Base-by-base conservation (phyloP, 2,888 invertebrate species). In the Trachelus stipa region DNA sequence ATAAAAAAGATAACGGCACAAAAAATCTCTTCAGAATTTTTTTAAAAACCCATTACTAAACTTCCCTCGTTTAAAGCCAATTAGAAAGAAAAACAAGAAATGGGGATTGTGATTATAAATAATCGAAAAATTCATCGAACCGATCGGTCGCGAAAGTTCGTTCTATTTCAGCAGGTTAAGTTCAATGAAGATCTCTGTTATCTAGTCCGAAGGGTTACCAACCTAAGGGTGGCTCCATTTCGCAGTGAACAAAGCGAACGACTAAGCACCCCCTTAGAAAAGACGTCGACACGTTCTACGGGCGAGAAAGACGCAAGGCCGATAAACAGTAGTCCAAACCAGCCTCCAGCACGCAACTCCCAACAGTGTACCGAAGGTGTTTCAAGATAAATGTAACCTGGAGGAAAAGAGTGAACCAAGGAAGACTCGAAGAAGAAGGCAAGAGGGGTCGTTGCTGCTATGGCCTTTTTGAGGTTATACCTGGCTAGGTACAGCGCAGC, bases 361-460 rank as follows among this genome's bases (percentile, higher is more conserved):
- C 23, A 56, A 56, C 30, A 69, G 73, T 15, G 73, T 12, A 33
- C 15, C 30, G 15, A 68, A 30, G 77, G 73, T 73, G 30, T 31
- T 37, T 76, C 76, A 69, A 79, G 79, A 76, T 74, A 33, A 68
- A 79, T 79, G 79, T 35, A 69, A 40, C 76, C 12, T 73, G 23
- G 15, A 76, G 34, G 23, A 76, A 79, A 76, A 23, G 56, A 23
- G 56, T 9, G 56, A 6, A 23, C 56, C 23, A 9, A 9, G 56
- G 2, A 2, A 9, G 23, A 23, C 6, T 23, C 2, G 9, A 56
- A 9, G 23, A 23, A 56, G 56, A 23, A 23, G 56, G 56, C 56
- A 15, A 40, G 6, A 15, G 40, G 6, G 40, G 34, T 79, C 76
- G 40, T 9, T 33, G 40, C 56, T 31, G 74, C 56, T 33, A 1